Base-by-base conservation (phyloP, 1,140 invertebrate genomes). In the Sycophaga agraensis region DNA sequence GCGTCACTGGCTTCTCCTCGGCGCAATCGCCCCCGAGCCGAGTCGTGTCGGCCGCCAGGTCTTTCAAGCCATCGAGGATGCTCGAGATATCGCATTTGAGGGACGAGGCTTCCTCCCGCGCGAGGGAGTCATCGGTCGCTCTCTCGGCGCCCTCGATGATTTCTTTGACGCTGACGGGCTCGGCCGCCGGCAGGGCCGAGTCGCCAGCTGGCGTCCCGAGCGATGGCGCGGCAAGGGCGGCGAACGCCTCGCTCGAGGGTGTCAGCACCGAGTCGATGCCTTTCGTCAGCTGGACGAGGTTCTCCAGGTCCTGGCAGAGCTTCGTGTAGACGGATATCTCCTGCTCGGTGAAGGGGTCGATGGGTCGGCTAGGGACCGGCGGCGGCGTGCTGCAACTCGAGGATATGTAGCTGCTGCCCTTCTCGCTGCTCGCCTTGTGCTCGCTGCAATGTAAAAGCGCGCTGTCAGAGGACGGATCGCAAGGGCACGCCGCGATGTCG, bases 221-320 rank as follows among this genome's bases (percentile, higher is more conserved):
- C n/a, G n/a, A n/a, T n/a, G n/a, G n/a, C n/a, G n/a, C n/a, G 3
- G 16, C 16, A 22, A n/a, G 5, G 2, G 21, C 28, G 4, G n/a
- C 34, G 21, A 17, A n/a, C 3, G 14, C 22, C 17, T 9, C n/a
- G 9, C 39, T 24, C 4, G 12, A 24, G 8, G n/a, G 26, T 26
- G 14, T 9, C 3, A 26, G 26, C 6, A 28, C 42, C 6, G 17
- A 2, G n/a, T 59, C 55, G 21, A 62, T 24, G 39, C 60, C 24
- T 21, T 66, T 65, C 0, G 68, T 66, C 7, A 59, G 42, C 5
- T 64, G 31, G 7, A 72, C 68, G 11, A 72, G 63, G 45, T 65
- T 67, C 55, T 72, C 70, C 11, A 72, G 34, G 43, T 72, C 68
- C 17, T 63, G 56, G 34, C 69, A 72, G 2, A 72, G 66, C 39